Conservation (phyloP, 2,888 invertebrate genomes). For the Eristalinus aeneus region DNA sequence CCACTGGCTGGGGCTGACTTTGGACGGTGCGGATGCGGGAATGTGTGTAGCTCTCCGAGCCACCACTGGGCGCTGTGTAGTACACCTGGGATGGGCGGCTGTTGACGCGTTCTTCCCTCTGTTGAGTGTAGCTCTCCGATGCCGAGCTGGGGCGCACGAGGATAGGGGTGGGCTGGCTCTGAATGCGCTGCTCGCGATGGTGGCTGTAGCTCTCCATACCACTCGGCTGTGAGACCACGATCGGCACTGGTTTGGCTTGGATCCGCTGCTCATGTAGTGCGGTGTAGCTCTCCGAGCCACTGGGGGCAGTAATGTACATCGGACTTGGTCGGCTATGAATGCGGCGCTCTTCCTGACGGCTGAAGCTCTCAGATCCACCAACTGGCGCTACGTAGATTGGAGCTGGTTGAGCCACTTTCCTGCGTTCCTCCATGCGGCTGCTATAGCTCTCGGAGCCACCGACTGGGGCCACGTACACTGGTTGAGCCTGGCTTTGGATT, state of each 20-base stretch:
- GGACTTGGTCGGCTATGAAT: slow-evolving; percentile 67
- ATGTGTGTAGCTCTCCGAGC: slow-evolving; percentile 73
- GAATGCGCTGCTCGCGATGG: slow-evolving; percentile 40
- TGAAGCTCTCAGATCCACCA: slow-evolving; percentile 52
- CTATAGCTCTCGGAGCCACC: slow-evolving; percentile 55
- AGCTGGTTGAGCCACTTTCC: slow-evolving; percentile 64
- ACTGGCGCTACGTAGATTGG: slow-evolving; percentile 1
- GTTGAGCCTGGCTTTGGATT: slow-evolving; percentile 72
- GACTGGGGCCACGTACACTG: slow-evolving; percentile 66
- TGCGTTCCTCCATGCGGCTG: slow-evolving; percentile 56
- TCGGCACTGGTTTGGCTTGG: slow-evolving; percentile 38
- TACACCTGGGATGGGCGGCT: slow-evolving; percentile 15
- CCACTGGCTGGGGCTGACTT: slow-evolving; percentile 69
- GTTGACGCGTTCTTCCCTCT: slow-evolving; percentile 23
- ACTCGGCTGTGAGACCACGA: slow-evolving; percentile 38
- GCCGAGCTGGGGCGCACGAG: slow-evolving; percentile 25
- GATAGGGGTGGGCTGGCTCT: slow-evolving; percentile 11
- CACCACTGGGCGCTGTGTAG: slow-evolving; percentile 58
- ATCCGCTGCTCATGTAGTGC: slow-evolving; percentile 47
- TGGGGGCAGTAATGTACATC: slow-evolving; percentile 24
- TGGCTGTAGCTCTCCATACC: slow-evolving; percentile 53
- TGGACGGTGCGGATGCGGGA: slow-evolving; percentile 72
- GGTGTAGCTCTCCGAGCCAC: slow-evolving; percentile 56
- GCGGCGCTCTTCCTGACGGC: slow-evolving; percentile 62
- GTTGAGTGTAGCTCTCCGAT: slow-evolving; percentile 43